Percentiles rank a stretch among this genome's conserved stretches.
Conservation (phyloP, 2,888 invertebrate species). For the Desoria tigrina region DNA sequence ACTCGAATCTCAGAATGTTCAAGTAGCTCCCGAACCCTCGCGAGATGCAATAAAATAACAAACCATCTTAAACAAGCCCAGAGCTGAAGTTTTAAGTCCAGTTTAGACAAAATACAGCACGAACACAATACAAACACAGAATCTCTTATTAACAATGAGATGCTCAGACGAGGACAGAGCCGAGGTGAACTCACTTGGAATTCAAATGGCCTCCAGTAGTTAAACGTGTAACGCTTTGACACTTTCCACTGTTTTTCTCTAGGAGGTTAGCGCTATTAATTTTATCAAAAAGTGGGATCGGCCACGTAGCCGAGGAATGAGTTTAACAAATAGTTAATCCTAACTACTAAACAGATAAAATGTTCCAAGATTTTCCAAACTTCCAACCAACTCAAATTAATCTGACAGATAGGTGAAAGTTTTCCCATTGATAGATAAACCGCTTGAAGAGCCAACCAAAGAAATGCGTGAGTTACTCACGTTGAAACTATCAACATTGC, state of each 20-base stretch:
- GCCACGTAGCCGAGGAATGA: not conserved
- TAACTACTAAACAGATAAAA: not conserved
- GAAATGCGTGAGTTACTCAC: conserved; percentile 7
- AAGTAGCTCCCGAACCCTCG: conserved; percentile 1
- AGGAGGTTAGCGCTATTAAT: not conserved
- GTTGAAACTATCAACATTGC: too few species aligned
- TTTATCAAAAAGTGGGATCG: not conserved
- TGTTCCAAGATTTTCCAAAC: not conserved
- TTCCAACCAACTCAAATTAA: not conserved
- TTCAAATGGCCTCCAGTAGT: not conserved
- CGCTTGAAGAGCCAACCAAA: not conserved
- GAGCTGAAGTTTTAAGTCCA: too few species aligned
- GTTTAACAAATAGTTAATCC: not conserved
- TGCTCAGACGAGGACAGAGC: not conserved
- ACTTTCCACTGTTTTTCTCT: too few species aligned
- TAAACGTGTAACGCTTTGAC: too few species aligned
- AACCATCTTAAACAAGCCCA: too few species aligned
- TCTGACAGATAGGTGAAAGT: not conserved
- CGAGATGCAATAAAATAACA: conserved; percentile 1
- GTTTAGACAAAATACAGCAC: too few species aligned
- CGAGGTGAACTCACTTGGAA: not conserved
- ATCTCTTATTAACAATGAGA: too few species aligned
- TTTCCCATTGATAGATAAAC: not conserved
- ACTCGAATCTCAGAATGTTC: conserved; percentile 1
- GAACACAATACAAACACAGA: too few species aligned